Evolutionary conservation across 1,140 invertebrate species (phyloP), one percentile per base, ranked within the genome.

Genomic region (Nebria ingens): DNA sequence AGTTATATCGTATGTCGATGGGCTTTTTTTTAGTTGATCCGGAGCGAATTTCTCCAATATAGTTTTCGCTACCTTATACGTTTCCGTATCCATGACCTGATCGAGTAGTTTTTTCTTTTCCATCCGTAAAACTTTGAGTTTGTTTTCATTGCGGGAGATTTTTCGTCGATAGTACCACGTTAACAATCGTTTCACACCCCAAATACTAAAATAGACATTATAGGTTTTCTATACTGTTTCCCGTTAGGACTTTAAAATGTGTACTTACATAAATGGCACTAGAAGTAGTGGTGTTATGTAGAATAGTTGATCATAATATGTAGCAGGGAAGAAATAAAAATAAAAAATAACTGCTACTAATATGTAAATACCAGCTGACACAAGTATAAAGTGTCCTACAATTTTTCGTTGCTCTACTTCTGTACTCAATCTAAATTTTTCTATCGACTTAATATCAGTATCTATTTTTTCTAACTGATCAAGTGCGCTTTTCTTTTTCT

Each of bases 31-130:
- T 12, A 84, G 65, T 63, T 82, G 76, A 58, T 84, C 80, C 25
- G 82, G 82, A 53, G 85, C 91, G 79, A 86, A 96, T 69, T 89
- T 92, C 66, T 93, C 85, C 52, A 97, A 74, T 62, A 97, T 91
- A 71, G 91, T 85, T 73, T 89, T 93, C 1, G 92, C 93, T 64
- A 93, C 91, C 76, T 97, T 98, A 70, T 97, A 99, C 1, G 93
- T 97, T 75, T 98, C 95, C 50, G 85, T 98, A 68, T 98, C 93
- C 81, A 93, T 97, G 23, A 98, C 93, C 71, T 94, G 86, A 66
- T 98, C 93, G 42, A 98, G 74, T 62, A 98, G 86, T 70, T 89
- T 84, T 68, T 87, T 89, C 66, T 93, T 96, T 62, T 92, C 82
- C 55, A 83, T 80, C 60, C 83, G 77, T 65, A 96, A 79, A 49